Conservation (phyloP, 2,888 invertebrate genomes). For the Euphydryas editha region DNA sequence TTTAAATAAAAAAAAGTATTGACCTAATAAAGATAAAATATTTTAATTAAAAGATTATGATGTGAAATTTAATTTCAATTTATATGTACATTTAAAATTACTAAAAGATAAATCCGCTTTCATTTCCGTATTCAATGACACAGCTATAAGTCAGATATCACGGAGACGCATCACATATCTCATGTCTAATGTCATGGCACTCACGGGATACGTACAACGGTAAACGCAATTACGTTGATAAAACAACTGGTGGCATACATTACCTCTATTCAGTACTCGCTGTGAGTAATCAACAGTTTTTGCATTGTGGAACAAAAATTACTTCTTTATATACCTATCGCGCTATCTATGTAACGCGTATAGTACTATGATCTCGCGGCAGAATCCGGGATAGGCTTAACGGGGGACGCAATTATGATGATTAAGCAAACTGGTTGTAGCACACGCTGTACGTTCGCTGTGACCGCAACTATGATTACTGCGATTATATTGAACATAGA, state of each 20-base stretch:
- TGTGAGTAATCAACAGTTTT: background rate
- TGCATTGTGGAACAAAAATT: conserved; percentile 6
- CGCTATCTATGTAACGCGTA: conserved; percentile 2
- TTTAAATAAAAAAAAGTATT: no score
- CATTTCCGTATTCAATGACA: conserved; percentile 1
- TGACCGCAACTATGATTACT: conserved; percentile 4
- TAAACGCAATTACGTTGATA: conserved; percentile 81
- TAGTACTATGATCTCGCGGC: conserved; percentile 24
- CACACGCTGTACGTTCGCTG: conserved; percentile 15
- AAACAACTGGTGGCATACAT: conserved; percentile 65
- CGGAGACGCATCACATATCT: conserved; percentile 3
- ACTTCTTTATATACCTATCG: background rate
- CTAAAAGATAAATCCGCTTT: background rate
- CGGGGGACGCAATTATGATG: conserved; percentile 82
- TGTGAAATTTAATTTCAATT: no score
- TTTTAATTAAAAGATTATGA: no score
- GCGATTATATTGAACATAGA: conserved; percentile 4
- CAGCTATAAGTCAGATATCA: background rate
- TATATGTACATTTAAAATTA: no score
- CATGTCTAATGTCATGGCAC: conserved; percentile 11
- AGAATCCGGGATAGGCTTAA: conserved; percentile 65
- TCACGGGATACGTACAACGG: conserved; percentile 69
- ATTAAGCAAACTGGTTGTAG: conserved; percentile 80
- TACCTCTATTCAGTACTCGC: conserved; percentile 1
- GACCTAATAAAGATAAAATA: no score